A percentile compares a stretch with the other conserved stretches of the same genome.
Conservation (phyloP, 2,113 vertebrate genomes). For the Dicaeum eximium region DNA sequence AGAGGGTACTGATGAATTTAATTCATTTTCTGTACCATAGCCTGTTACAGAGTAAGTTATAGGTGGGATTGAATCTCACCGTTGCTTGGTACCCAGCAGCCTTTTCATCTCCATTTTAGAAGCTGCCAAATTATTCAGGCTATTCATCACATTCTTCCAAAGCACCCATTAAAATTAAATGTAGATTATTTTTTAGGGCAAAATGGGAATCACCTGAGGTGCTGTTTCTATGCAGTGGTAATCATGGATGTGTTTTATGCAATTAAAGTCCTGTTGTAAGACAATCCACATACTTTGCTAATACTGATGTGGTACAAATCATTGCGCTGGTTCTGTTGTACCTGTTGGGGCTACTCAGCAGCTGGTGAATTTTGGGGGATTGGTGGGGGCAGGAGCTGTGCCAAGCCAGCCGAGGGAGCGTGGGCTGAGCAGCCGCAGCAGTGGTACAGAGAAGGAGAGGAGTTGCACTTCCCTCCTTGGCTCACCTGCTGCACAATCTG, state of each 20-base stretch:
- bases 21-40: not conserved
- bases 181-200: conserved; percentile 60
- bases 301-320: not conserved
- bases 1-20: not conserved
- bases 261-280: not conserved
- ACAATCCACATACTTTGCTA: not conserved
- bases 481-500: not conserved
- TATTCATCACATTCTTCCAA: not conserved
- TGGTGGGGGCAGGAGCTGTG: not conserved
- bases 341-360: rapidly evolving
- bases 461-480: not conserved
- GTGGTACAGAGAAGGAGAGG: not conserved
- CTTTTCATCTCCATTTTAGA: not conserved
- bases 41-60: not conserved
- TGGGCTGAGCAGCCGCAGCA: not conserved
- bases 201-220: conserved; percentile 30
- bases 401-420: not conserved
- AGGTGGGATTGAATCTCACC: not conserved
- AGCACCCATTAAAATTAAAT: conserved; percentile 36
- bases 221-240: not conserved
- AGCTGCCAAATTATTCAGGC: not conserved
- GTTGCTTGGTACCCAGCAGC: not conserved
- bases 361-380: not conserved
- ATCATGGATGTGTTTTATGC: not conserved
- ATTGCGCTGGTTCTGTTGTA: not conserved